phyloP scores from a whole-genome alignment of 1,140 invertebrate species.

The Oedothorax gibbosus region DNA sequence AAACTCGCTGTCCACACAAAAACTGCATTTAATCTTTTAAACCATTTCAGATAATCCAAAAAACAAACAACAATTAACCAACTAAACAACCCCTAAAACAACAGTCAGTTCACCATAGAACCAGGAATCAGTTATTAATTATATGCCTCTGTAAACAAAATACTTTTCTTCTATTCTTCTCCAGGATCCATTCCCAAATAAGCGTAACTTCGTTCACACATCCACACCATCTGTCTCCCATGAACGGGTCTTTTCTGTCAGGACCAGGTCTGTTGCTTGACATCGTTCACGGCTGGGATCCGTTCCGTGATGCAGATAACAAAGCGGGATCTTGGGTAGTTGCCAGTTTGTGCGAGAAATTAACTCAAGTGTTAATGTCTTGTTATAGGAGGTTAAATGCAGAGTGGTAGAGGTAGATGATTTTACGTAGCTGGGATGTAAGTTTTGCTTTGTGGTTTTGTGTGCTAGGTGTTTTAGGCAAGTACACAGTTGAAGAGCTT shows the following conservation, averaged over 20 bases:
- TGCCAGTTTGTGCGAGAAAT: slow-evolving; percentile 22
- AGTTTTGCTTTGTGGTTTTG: too few species aligned
- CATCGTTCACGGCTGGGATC: neutral
- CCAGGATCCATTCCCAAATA: neutral
- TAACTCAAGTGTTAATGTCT: slow-evolving; percentile 14
- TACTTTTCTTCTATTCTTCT: slow-evolving; percentile 4
- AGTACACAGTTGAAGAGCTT: too few species aligned
- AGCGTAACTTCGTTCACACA: slow-evolving; percentile 9
- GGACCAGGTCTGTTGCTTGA: slow-evolving; percentile 14
- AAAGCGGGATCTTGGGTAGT: neutral
- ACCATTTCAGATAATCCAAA: too few species aligned
- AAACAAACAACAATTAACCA: too few species aligned
- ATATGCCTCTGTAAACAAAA: neutral
- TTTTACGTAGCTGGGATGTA: too few species aligned
- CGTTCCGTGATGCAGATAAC: neutral
- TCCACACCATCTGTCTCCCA: slow-evolving; percentile 13
- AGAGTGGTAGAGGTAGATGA: too few species aligned
- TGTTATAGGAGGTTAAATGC: neutral
- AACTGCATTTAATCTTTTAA: too few species aligned
- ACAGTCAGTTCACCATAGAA: too few species aligned
- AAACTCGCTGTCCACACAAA: too few species aligned
- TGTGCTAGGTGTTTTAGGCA: too few species aligned
- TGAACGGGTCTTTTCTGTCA: slow-evolving; percentile 11
- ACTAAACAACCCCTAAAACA: too few species aligned
- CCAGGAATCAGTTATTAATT: slow-evolving; percentile 11